Conservation (phyloP, 2,113 vertebrate genomes). For the Larimichthys crocea region DNA sequence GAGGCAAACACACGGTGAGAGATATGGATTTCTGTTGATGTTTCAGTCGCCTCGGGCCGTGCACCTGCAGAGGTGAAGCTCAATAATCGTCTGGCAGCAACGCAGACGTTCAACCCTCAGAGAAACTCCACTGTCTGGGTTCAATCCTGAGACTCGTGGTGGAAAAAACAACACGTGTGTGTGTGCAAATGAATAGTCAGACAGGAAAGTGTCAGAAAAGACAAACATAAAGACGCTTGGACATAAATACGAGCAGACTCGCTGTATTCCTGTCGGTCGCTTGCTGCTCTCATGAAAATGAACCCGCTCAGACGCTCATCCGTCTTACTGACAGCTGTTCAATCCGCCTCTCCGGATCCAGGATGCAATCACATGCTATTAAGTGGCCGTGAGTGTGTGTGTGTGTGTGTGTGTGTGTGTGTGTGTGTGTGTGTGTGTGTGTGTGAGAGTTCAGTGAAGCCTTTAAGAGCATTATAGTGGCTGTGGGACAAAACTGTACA, state of each 20-base stretch:
- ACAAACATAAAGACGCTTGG: neutral
- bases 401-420: constrained; percentile 1
- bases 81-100: constrained; percentile 44
- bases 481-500: neutral
- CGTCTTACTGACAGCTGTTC: constrained; percentile 44
- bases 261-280: neutral
- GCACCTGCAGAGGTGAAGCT: constrained; percentile 52
- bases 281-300: constrained; percentile 15
- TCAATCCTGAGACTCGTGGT: neutral
- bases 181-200: neutral
- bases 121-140: neutral
- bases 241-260: neutral
- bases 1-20: constrained; percentile 41
- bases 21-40: constrained; percentile 62
- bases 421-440: neutral
- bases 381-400: constrained; percentile 9
- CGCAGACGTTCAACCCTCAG: neutral
- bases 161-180: too few relatives aligned
- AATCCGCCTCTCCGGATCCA: constrained; percentile 16
- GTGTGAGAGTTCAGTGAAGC: neutral
- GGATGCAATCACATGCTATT: constrained; percentile 26
- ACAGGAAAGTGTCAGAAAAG: neutral
- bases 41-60: constrained; percentile 30
- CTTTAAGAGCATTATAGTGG: neutral
- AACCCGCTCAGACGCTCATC: constrained; percentile 29